phyloP scores from a whole-genome alignment of 2,888 invertebrate genomes.

The Orchestes rusci region DNA sequence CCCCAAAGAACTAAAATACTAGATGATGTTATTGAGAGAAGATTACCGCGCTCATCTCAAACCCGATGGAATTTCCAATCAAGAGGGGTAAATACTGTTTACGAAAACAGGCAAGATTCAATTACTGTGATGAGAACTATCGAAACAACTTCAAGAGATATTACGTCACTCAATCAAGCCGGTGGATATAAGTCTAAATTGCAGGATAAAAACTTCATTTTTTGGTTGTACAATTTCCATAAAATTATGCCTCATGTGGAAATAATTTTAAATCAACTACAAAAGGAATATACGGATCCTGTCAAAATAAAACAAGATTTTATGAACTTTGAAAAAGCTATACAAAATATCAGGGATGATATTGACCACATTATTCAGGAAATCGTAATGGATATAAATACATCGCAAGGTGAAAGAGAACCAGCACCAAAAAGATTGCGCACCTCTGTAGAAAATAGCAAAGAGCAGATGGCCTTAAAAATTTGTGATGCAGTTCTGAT shows the following conservation, averaged over 20 bases:
- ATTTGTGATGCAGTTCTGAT: slow-evolving; percentile 15
- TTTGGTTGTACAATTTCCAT: slow-evolving; percentile 19
- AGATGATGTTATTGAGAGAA: slow-evolving; percentile 10
- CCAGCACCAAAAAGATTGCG: slow-evolving; percentile 10
- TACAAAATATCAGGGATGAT: slow-evolving; percentile 9
- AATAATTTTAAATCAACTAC: slow-evolving; percentile 6
- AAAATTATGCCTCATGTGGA: slow-evolving; percentile 17
- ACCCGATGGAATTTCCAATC: slow-evolving; percentile 12
- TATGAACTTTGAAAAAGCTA: slow-evolving; percentile 12
- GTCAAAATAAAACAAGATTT: slow-evolving; percentile 9
- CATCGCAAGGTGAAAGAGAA: slow-evolving; percentile 1
- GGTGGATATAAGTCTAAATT: slow-evolving; percentile 16
- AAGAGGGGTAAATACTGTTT: slow-evolving; percentile 10
- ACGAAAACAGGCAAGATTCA: slow-evolving; percentile 12
- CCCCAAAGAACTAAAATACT: slow-evolving; percentile 12
- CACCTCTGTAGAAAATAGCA: too few species aligned
- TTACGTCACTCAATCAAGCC: slow-evolving; percentile 16
- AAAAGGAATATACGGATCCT: slow-evolving; percentile 4
- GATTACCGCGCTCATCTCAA: slow-evolving; percentile 1
- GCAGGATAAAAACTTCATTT: slow-evolving; percentile 19
- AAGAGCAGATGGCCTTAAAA: too few species aligned
- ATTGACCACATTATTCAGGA: slow-evolving; percentile 12
- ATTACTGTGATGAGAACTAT: slow-evolving; percentile 17
- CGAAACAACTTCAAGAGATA: slow-evolving; percentile 12
- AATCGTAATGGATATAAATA: slow-evolving; percentile 16